Conservation (phyloP, 2,888 invertebrate genomes). For the Pherbina coryleti region DNA sequence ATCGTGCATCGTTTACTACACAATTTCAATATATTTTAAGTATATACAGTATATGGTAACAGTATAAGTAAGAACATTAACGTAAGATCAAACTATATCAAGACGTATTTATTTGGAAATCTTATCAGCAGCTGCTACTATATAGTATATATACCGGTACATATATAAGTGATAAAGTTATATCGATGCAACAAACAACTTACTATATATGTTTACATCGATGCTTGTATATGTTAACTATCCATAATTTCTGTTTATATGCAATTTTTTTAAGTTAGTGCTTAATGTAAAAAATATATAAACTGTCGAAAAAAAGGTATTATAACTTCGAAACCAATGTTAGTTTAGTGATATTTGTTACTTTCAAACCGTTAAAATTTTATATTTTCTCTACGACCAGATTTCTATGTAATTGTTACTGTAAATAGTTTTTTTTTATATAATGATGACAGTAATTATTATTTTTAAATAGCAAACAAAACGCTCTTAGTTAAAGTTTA, state of each 20-base stretch:
- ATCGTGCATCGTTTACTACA: conserved; percentile 26
- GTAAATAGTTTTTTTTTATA: conserved; percentile 28
- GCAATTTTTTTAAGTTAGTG: conserved; percentile 8
- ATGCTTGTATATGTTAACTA: conserved; percentile 13
- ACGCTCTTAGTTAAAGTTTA: conserved; percentile 30
- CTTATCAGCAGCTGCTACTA: neutral
- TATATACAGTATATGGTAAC: conserved; percentile 5
- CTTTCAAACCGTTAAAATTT: neutral
- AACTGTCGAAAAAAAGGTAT: conserved; percentile 1
- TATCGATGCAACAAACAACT: neutral
- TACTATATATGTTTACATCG: neutral
- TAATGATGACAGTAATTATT: conserved; percentile 17
- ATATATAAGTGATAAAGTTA: neutral
- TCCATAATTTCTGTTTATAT: conserved; percentile 28
- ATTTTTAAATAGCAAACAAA: conserved; percentile 32
- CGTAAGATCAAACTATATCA: neutral
- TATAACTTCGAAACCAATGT: conserved; percentile 21
- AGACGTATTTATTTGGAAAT: neutral
- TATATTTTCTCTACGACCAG: conserved; percentile 22
- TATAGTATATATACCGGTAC: neutral
- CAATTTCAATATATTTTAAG: conserved; percentile 17
- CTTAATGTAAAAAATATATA: neutral
- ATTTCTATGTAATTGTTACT: conserved; percentile 28
- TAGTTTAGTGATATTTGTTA: conserved; percentile 8
- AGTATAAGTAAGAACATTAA: neutral